Percentiles rank a stretch among this genome's conserved stretches.
phyloP scores from a whole-genome alignment of 1,140 invertebrate genomes.

The Papilio glaucus region DNA sequence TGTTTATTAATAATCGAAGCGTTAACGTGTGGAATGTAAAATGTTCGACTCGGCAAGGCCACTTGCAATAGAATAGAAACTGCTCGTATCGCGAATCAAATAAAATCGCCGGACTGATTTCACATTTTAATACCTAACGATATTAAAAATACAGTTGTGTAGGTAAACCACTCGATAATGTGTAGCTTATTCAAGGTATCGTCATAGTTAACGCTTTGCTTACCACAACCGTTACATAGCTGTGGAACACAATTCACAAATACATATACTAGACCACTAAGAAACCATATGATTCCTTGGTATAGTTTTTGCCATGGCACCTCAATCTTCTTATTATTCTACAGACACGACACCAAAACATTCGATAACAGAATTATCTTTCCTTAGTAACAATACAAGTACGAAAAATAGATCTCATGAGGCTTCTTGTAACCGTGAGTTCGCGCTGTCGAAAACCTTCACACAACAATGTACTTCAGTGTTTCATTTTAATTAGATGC shows the following conservation, averaged over 20 bases:
- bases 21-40: constrained; percentile 82
- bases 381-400: no score
- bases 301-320: no score
- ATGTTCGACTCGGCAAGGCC: constrained; percentile 80
- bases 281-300: background rate
- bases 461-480: no score
- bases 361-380: no score
- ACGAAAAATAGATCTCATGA: no score
- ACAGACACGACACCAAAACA: no score
- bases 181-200: constrained; percentile 18
- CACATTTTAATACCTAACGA: constrained; percentile 55
- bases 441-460: no score
- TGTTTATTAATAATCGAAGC: constrained; percentile 82
- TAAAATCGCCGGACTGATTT: constrained; percentile 72
- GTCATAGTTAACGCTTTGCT: constrained; percentile 19
- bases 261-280: background rate
- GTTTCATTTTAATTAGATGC: no score
- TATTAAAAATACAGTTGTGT: constrained; percentile 28
- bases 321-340: no score
- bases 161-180: constrained; percentile 28
- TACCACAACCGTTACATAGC: background rate
- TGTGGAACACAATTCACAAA: background rate
- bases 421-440: no score
- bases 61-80: constrained; percentile 82
- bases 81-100: constrained; percentile 77